phyloP scores from a whole-genome alignment of 2,113 vertebrate species.

The Epinephelus fuscoguttatus region DNA sequence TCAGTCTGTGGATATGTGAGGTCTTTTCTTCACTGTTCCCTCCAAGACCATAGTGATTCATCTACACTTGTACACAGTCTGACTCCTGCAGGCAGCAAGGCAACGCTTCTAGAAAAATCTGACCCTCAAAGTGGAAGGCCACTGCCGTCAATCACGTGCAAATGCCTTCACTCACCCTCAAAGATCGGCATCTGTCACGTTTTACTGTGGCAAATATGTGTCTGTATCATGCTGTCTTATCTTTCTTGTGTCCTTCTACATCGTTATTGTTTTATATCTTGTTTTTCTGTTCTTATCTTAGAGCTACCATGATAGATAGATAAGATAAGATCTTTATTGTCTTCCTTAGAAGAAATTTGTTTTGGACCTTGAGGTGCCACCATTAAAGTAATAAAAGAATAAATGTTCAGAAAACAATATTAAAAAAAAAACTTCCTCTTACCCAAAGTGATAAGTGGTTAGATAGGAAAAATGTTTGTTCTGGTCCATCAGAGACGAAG shows the following conservation, averaged over 20 bases:
- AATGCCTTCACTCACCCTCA: background rate
- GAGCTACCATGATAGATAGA: background rate
- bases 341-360: too few species aligned
- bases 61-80: conserved; percentile 58
- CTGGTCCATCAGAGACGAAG: background rate
- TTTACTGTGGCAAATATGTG: too few species aligned
- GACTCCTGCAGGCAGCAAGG: conserved; percentile 42
- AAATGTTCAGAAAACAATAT: background rate
- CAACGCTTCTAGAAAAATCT: conserved; percentile 10
- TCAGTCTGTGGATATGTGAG: conserved; percentile 63
- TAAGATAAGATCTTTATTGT: too few species aligned
- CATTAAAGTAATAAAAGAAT: background rate
- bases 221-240: background rate
- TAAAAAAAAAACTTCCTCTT: background rate
- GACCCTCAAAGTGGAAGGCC: conserved; percentile 7
- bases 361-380: background rate
- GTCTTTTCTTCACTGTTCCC: conserved; percentile 68
- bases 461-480: background rate
- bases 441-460: background rate
- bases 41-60: conserved; percentile 70
- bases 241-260: background rate
- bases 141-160: background rate
- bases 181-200: too few species aligned
- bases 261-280: background rate
- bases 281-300: background rate